Base-by-base conservation (phyloP, 1,140 invertebrate genomes). In the Nilaparvata lugens region DNA sequence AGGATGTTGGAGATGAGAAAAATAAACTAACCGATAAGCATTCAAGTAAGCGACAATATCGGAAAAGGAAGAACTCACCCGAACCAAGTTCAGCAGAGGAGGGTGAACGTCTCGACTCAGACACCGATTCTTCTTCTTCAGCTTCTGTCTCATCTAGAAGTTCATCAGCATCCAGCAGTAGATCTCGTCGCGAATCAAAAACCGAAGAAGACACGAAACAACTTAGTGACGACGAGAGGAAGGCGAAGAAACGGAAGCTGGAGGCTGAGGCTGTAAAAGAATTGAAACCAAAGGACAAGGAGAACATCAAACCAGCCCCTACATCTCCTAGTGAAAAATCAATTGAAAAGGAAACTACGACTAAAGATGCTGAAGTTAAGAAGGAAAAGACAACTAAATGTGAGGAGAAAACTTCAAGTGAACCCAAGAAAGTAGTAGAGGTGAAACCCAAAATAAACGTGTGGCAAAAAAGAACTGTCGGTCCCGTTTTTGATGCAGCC, bases 401-500 rank as follows among this genome's bases (percentile, higher is more conserved):
- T 57, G 38, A 43, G 31, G 58, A 58, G 16, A 48, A 18, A 65
- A 60, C 64, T 14, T 14, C 60, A 63, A 31, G 11, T 61, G 60
- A 58, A 35, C 42, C 53, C 40, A 58, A 51, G 18, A 45, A 43
- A 48, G 45, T 23, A 16, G 21, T 23, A 58, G 52, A 58, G 51
- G 19, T 48, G 60, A 51, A 62, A 65, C 2, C 25, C 60, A 23
- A 38, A 63, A 38, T 60, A 64, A 54, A 85, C 64, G 87, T 92
- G 65, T 93, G 88, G 88, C 82, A 84, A 67, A 95, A 95, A 69
- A 79, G 90, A 69, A 94, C 90, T 56, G 81, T 93, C n/a, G 91
- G 88, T 2, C 77, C 82, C 52, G 76, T 84, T n/a, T 89, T 89
- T 75, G 84, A 89, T 60, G 84, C 83, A 55, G 91, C 91, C n/a